Percentiles rank a stretch among this genome's conserved stretches.
Conservation (phyloP, 2,797 vertebrate genomes). For the Semaprochilodus insignis region DNA sequence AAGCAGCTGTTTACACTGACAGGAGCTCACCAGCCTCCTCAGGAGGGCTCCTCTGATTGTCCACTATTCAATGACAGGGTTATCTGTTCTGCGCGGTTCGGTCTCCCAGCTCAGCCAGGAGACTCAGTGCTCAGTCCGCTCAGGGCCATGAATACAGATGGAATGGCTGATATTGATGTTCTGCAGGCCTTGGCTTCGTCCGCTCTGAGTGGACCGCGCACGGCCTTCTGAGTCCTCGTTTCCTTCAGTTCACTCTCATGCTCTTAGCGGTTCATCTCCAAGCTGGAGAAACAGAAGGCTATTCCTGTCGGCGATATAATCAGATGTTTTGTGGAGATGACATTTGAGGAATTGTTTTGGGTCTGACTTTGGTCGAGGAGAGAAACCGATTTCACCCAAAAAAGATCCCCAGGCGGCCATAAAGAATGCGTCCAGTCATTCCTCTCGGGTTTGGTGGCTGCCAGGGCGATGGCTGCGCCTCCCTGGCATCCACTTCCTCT, state of each 20-base stretch:
- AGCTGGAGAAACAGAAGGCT: not conserved
- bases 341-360: conserved; percentile 34
- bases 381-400: conserved; percentile 33
- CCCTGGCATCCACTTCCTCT: conserved; percentile 59
- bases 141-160: not conserved
- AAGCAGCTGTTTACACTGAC: no score
- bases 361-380: conserved; percentile 10
- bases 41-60: no score
- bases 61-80: no score
- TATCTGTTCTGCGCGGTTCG: no score
- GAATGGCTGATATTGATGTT: not conserved
- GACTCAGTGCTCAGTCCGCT: no score
- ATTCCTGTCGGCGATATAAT: conserved; percentile 13
- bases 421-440: conserved; percentile 44
- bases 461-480: conserved; percentile 47
- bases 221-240: not conserved
- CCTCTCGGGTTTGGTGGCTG: conserved; percentile 32
- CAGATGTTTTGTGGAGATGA: conserved; percentile 24
- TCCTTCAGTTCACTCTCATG: not conserved
- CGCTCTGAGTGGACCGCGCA: not conserved
- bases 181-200: not conserved
- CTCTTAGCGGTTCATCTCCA: not conserved
- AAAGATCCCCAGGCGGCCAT: conserved; percentile 3
- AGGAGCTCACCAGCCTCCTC: no score
- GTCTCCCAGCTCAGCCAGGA: no score